Percentiles rank a stretch among this genome's conserved stretches.
phyloP scores from a whole-genome alignment of 2,888 invertebrate genomes.

The Tanaodytes sp. region DNA sequence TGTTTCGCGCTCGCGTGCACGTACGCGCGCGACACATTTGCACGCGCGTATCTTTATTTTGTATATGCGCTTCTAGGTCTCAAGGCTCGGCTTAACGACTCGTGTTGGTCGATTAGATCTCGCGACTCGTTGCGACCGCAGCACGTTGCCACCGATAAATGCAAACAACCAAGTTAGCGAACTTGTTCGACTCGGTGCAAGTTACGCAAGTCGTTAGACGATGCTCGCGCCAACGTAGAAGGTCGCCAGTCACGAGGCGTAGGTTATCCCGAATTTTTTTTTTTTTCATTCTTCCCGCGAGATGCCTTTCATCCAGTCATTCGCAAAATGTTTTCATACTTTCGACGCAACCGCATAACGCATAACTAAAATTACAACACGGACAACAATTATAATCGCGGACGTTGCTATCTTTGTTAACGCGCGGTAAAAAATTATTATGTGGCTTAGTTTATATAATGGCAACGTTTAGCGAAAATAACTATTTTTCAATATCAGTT shows the following conservation, averaged over 20 bases:
- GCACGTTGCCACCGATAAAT: constrained; percentile 24
- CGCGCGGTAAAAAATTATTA: too few relatives aligned
- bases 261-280: constrained; percentile 23
- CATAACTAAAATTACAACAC: too few relatives aligned
- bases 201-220: constrained; percentile 49
- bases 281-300: too few relatives aligned
- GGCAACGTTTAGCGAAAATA: too few relatives aligned
- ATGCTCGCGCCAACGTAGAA: constrained; percentile 37
- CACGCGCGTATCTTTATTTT: constrained; percentile 45
- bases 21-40: constrained; percentile 26
- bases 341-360: too few relatives aligned
- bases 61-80: constrained; percentile 45
- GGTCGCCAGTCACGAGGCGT: constrained; percentile 37
- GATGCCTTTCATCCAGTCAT: too few relatives aligned
- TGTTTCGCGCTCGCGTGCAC: constrained; percentile 6
- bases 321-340: too few relatives aligned
- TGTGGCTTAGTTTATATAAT: too few relatives aligned
- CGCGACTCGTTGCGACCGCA: constrained; percentile 34
- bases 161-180: constrained; percentile 44
- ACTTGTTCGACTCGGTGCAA: constrained; percentile 41
- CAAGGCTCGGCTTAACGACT: constrained; percentile 53
- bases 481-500: too few relatives aligned
- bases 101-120: constrained; percentile 47
- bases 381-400: too few relatives aligned
- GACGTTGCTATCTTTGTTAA: too few relatives aligned